These are phyloP conservation scores for Schizotus pectinicornis DNA, from an alignment of 2,888 invertebrate species.

Conservation along the genomic window DNA sequence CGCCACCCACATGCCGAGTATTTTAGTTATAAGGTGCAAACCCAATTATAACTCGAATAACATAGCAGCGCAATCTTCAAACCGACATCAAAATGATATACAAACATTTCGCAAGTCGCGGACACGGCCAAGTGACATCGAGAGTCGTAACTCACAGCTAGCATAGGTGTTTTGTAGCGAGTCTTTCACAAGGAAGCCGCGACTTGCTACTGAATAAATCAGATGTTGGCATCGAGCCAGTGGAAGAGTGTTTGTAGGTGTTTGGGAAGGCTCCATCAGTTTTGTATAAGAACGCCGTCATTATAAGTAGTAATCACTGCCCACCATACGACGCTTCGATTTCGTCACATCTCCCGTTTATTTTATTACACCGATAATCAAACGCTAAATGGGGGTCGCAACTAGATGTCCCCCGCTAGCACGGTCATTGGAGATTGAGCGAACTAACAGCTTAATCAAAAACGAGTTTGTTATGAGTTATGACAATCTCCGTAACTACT, in stretches of 20 bases:
- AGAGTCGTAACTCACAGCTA: conserved; percentile 50
- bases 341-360: conserved; percentile 2
- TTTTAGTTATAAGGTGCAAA: conserved; percentile 47
- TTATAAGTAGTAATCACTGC: conserved; percentile 17
- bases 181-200: conserved; percentile 52
- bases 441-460: too few relatives aligned
- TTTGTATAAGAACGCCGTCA: conserved; percentile 10
- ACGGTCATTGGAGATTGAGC: too few relatives aligned
- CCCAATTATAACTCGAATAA: conserved; percentile 50
- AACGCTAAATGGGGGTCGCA: too few relatives aligned
- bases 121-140: conserved; percentile 54
- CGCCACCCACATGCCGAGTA: conserved; percentile 42
- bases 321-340: conserved; percentile 3
- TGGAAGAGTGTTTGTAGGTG: conserved; percentile 35
- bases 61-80: conserved; percentile 48
- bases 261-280: conserved; percentile 25
- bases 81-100: conserved; percentile 52
- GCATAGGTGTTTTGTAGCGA: conserved; percentile 54
- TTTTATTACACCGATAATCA: too few relatives aligned
- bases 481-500: too few relatives aligned
- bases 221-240: conserved; percentile 49
- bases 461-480: too few relatives aligned
- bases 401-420: too few relatives aligned
- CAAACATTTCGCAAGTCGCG: conserved; percentile 54
- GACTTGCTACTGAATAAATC: conserved; percentile 53